A percentile compares a stretch with the other conserved stretches of the same genome.
Evolutionary conservation across 2,113 vertebrate species (phyloP).

Genomic region (Ailuropoda melanoleuca): DNA sequence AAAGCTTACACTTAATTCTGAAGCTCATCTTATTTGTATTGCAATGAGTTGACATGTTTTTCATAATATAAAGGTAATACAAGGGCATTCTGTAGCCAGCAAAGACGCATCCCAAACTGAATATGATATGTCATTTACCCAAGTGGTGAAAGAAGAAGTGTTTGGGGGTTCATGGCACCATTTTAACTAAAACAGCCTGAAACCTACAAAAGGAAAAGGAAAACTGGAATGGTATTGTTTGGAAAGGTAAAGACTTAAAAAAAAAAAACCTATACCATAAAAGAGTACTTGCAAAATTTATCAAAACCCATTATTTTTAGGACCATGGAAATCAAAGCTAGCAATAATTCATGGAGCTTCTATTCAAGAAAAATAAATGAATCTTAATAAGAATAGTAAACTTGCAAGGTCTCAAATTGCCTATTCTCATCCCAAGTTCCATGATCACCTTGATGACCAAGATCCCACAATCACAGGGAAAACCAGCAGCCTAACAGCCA

Average conservation of each 20-base stretch:
- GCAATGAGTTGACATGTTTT: not conserved
- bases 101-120: not conserved
- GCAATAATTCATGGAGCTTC: not conserved
- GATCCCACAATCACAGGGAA: rapidly evolving
- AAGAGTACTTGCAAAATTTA: not conserved
- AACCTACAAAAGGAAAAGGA: not conserved
- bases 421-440: not conserved
- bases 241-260: not conserved
- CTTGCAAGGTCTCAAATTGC: not conserved
- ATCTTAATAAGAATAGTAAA: not conserved
- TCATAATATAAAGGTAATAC: too few relatives aligned
- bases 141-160: not conserved
- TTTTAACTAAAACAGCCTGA: not conserved
- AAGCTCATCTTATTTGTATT: not conserved
- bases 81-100: too few relatives aligned
- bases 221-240: not conserved
- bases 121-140: not conserved
- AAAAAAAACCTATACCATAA: not conserved
- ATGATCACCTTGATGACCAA: not conserved
- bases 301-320: not conserved
- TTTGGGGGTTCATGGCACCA: not conserved
- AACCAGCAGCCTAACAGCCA: not conserved
- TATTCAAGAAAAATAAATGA: not conserved
- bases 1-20: not conserved
- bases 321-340: not conserved